Evolutionary conservation across 2,888 invertebrate species (phyloP).

Genomic region (Auanema freiburgensis): DNA sequence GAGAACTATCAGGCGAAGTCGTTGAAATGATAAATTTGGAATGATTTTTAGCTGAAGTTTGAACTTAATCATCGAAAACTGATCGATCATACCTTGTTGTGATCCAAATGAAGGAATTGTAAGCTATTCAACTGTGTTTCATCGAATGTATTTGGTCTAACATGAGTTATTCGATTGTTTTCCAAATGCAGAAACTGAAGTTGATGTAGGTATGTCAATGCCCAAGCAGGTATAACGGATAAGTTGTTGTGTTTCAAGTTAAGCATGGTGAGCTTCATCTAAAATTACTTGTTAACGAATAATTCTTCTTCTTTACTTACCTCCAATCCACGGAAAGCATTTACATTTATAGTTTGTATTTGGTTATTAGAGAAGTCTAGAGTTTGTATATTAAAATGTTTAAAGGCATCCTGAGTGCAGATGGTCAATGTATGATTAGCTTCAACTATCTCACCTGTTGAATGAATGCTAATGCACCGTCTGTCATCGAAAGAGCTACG

Average conservation of each 20-base stretch:
- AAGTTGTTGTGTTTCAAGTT: slow-evolving; percentile 54
- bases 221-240: slow-evolving; percentile 53
- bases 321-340: slow-evolving; percentile 63
- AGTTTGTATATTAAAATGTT: slow-evolving; percentile 52
- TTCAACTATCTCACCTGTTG: slow-evolving; percentile 21
- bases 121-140: slow-evolving; percentile 59
- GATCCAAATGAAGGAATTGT: slow-evolving; percentile 59
- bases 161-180: slow-evolving; percentile 53
- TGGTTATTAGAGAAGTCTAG: slow-evolving; percentile 59
- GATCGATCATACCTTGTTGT: slow-evolving; percentile 47
- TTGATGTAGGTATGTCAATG: slow-evolving; percentile 57
- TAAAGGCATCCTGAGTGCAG: slow-evolving; percentile 53
- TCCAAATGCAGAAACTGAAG: slow-evolving; percentile 59
- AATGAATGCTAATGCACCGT: slow-evolving; percentile 45
- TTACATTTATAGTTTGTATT: slow-evolving; percentile 62
- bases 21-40: slow-evolving; percentile 41
- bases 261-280: slow-evolving; percentile 52
- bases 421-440: background rate
- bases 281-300: background rate
- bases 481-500: slow-evolving; percentile 46
- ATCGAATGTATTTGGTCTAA: slow-evolving; percentile 51
- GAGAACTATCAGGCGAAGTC: slow-evolving; percentile 66
- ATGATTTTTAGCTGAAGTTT: slow-evolving; percentile 39
- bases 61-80: background rate
- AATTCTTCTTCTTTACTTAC: slow-evolving; percentile 22